Evolutionary conservation across 2,113 vertebrate species (phyloP).

Genomic region (Podocnemis expansa): DNA sequence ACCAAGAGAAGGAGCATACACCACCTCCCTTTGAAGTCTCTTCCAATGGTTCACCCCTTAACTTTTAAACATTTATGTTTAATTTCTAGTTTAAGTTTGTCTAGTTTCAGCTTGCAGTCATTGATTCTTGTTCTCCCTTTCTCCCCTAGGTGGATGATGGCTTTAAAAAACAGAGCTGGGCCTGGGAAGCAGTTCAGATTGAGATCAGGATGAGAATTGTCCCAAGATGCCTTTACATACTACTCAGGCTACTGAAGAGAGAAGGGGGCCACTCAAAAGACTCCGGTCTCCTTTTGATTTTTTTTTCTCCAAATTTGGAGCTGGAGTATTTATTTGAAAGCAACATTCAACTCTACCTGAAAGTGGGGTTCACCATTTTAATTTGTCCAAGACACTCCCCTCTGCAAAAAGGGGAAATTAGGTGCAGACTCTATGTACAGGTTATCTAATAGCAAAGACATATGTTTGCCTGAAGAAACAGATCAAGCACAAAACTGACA

Average conservation of each 20-base stretch:
- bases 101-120: not conserved
- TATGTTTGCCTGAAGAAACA: conserved; percentile 60
- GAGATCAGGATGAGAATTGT: not conserved
- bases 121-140: not conserved
- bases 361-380: conserved; percentile 38
- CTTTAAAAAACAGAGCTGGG: not conserved
- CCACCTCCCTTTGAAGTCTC: no score
- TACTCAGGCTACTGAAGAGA: rapidly evolving
- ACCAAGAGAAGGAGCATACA: not conserved
- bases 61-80: not conserved
- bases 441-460: conserved; percentile 59
- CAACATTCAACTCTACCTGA: not conserved
- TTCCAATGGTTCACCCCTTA: not conserved
- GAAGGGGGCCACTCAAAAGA: rapidly evolving
- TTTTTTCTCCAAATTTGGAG: not conserved
- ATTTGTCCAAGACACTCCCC: conserved; percentile 7
- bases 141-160: not conserved
- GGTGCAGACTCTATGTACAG: conserved; percentile 54
- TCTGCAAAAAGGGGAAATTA: conserved; percentile 2
- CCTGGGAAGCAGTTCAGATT: not conserved
- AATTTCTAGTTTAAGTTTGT: not conserved
- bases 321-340: not conserved
- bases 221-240: rapidly evolving
- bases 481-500: conserved; percentile 65
- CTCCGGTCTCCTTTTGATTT: rapidly evolving